phyloP scores from a whole-genome alignment of 2,797 vertebrate genomes.

The Diglossa cyanea region DNA sequence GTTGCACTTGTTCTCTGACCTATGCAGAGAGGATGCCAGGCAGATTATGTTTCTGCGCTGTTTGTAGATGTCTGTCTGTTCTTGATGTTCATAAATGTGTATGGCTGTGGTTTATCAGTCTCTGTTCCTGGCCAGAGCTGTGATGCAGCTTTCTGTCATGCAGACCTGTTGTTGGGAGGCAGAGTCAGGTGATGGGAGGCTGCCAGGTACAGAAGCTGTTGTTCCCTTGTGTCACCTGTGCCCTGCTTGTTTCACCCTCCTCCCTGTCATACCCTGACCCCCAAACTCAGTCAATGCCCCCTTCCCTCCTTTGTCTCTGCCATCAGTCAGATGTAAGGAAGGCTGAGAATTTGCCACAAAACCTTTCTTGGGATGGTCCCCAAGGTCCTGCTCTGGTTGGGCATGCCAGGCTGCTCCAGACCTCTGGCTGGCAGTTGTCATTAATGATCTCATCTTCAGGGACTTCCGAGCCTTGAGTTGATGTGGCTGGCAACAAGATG shows the following conservation, averaged over 20 bases:
- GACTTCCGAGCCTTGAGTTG: not conserved
- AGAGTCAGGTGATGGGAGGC: not conserved
- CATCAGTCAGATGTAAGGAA: not conserved
- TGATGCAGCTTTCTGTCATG: not conserved
- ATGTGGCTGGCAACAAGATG: not conserved
- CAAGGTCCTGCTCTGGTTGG: not conserved
- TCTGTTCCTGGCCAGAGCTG: not conserved
- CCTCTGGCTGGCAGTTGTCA: not conserved
- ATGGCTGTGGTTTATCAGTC: not conserved
- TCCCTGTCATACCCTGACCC: not conserved
- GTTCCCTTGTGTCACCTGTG: not conserved
- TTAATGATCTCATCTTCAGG: not conserved
- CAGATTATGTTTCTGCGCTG: not conserved
- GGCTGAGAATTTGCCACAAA: not conserved
- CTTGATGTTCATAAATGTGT: not conserved
- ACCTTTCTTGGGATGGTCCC: not conserved
- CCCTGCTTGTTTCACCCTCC: not conserved
- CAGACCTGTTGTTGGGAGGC: not conserved
- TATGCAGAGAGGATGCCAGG: not conserved
- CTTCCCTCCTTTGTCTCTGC: not conserved
- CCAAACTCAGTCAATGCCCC: not conserved
- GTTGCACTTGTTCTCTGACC: not conserved
- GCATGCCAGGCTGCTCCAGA: not conserved
- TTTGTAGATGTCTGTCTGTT: not conserved
- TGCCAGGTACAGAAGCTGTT: not conserved